These are phyloP conservation scores for Trichogramma evanescens DNA, from an alignment of 2,888 invertebrate species.

Conservation along the genomic window DNA sequence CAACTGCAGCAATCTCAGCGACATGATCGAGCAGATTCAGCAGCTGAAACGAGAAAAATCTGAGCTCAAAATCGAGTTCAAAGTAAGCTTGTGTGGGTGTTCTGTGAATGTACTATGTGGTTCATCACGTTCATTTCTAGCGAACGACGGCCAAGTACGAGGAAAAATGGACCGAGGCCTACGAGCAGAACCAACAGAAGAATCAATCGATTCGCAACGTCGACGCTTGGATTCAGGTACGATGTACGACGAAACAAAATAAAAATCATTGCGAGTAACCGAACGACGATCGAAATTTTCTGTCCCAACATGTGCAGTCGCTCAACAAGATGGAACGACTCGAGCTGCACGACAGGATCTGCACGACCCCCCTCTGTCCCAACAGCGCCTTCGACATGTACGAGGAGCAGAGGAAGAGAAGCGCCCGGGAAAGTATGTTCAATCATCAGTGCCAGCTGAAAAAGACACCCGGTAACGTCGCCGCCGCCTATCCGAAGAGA, in stretches of 20 bases:
- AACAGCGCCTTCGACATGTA: background rate
- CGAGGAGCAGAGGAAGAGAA: conserved; percentile 7
- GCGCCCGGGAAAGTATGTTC: no score
- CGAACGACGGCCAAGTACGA: conserved; percentile 27
- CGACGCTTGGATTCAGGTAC: conserved; percentile 28
- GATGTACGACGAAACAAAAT: conserved; percentile 24
- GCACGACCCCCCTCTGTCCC: background rate
- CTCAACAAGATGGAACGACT: conserved; percentile 1
- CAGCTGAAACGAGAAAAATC: conserved; percentile 20
- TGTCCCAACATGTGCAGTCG: background rate
- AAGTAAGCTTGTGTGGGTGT: conserved; percentile 5
- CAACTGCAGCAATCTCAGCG: background rate
- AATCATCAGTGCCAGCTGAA: no score
- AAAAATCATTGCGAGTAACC: background rate
- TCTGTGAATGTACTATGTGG: background rate
- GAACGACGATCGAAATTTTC: no score
- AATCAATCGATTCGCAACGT: conserved; percentile 27
- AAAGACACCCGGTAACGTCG: no score
- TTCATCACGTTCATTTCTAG: conserved; percentile 12
- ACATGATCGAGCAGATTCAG: conserved; percentile 17
- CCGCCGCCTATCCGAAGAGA: no score
- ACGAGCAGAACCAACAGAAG: conserved; percentile 16
- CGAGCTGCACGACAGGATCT: conserved; percentile 9
- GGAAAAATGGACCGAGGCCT: conserved; percentile 23
- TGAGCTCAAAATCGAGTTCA: conserved; percentile 18